A percentile compares a stretch with the other conserved stretches of the same genome.
phyloP scores from a whole-genome alignment of 2,888 invertebrate genomes.

The Euclidia mi region DNA sequence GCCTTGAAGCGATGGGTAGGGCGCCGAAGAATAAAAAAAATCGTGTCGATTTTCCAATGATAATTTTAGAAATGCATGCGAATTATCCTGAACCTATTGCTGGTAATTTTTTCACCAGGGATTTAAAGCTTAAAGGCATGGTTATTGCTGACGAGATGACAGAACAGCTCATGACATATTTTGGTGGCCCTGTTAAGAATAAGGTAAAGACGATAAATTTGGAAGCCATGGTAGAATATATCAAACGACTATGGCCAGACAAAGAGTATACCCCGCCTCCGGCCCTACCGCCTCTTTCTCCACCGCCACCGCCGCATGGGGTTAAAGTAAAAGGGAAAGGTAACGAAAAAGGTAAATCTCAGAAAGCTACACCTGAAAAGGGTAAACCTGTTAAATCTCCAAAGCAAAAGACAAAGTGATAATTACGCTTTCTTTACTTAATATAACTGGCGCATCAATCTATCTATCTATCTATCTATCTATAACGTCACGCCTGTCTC shows the following conservation, averaged over 20 bases:
- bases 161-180: slow-evolving; percentile 53
- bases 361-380: too few relatives aligned
- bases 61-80: slow-evolving; percentile 32
- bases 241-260: slow-evolving; percentile 71
- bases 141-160: slow-evolving; percentile 58
- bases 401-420: slow-evolving; percentile 38
- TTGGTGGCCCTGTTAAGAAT: slow-evolving; percentile 51
- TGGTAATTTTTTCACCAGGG: slow-evolving; percentile 47
- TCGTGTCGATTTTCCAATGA: slow-evolving; percentile 62
- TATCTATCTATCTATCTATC: too few relatives aligned
- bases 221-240: slow-evolving; percentile 61
- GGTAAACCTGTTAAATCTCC: too few relatives aligned
- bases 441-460: too few relatives aligned
- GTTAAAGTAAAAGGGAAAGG: slow-evolving; percentile 12
- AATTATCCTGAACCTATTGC: slow-evolving; percentile 42
- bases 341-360: slow-evolving; percentile 15
- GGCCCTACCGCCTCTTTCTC: too few relatives aligned
- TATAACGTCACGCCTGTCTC: too few relatives aligned
- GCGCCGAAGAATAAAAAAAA: slow-evolving; percentile 54
- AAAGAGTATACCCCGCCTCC: slow-evolving; percentile 65
- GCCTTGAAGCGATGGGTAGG: slow-evolving; percentile 59
- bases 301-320: slow-evolving; percentile 22
- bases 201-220: slow-evolving; percentile 22
- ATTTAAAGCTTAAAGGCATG: slow-evolving; percentile 47
- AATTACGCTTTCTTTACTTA: background rate